Conservation (phyloP, 2,888 invertebrate species). For the Drosophila histrio region DNA sequence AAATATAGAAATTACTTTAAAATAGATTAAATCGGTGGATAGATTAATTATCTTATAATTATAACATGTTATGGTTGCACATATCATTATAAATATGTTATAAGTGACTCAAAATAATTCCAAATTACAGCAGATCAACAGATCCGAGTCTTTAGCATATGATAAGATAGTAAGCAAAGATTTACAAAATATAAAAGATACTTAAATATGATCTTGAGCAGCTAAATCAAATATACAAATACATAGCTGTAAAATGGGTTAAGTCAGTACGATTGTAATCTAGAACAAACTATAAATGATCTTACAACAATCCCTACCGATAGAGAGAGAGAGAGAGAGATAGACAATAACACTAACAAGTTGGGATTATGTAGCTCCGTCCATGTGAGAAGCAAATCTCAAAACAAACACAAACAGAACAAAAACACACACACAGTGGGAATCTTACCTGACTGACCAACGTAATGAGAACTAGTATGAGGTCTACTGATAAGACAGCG, state of each 20-base stretch:
- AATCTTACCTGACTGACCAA: constrained; percentile 53
- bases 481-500: constrained; percentile 57
- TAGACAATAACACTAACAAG: neutral
- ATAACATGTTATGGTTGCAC: too few relatives aligned
- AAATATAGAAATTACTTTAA: too few relatives aligned
- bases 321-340: neutral
- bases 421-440: neutral
- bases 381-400: constrained; percentile 37
- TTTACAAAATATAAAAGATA: neutral
- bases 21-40: too few relatives aligned
- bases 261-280: neutral
- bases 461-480: constrained; percentile 15
- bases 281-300: constrained; percentile 4
- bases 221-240: neutral
- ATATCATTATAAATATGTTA: too few relatives aligned
- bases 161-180: neutral
- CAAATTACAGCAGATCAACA: too few relatives aligned
- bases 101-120: too few relatives aligned
- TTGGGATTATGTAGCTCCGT: constrained; percentile 12
- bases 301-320: neutral
- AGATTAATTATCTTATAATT: too few relatives aligned
- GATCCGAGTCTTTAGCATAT: too few relatives aligned
- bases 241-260: constrained; percentile 6
- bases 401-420: constrained; percentile 27
- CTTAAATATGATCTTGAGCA: neutral